phyloP scores from a whole-genome alignment of 2,113 vertebrate species.

The Irena cyanogastra region DNA sequence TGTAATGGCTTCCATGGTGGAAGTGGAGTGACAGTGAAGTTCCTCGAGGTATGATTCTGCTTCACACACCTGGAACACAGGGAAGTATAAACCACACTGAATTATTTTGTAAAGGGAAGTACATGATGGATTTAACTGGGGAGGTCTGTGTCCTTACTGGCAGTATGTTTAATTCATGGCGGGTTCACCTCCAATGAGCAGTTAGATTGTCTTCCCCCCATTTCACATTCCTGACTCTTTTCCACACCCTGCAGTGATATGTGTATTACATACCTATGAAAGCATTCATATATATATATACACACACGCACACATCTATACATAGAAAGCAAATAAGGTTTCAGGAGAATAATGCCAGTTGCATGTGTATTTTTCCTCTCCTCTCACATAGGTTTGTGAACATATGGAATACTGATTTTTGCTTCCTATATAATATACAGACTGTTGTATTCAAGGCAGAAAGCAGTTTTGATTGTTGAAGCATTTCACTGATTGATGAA shows the following conservation, averaged over 20 bases:
- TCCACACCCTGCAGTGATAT: not conserved
- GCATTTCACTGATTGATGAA: not conserved
- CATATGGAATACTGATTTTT: not conserved
- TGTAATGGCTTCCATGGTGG: not conserved
- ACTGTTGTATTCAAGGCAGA: conserved; percentile 31
- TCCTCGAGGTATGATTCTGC: not conserved
- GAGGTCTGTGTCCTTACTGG: not conserved
- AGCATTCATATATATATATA: not conserved
- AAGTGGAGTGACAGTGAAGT: not conserved
- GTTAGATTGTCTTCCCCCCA: not conserved
- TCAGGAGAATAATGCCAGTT: not conserved
- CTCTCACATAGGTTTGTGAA: not conserved
- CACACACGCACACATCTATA: not conserved
- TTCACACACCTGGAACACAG: not conserved
- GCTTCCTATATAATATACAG: not conserved
- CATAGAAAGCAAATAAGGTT: not conserved
- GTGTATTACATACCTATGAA: not conserved
- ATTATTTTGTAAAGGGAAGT: not conserved
- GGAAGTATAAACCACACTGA: not conserved
- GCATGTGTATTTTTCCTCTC: conserved; percentile 3
- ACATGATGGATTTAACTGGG: not conserved
- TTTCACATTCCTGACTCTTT: not conserved
- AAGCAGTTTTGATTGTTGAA: not conserved
- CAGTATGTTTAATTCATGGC: not conserved
- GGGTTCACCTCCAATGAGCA: not conserved